Conservation (phyloP, 2,888 invertebrate species). For the Sycophila texana region DNA sequence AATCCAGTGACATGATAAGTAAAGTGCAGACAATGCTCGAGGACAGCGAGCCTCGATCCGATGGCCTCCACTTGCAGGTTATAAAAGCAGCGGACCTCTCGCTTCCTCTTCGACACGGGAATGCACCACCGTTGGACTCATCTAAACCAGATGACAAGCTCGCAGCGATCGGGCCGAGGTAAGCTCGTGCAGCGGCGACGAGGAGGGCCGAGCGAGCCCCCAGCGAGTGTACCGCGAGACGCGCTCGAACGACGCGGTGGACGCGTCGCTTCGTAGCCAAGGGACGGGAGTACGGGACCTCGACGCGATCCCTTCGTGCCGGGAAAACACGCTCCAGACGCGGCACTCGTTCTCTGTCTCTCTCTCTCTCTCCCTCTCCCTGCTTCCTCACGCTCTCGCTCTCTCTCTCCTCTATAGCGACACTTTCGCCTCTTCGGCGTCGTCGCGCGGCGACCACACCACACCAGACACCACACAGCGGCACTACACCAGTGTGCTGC, state of each 20-base stretch:
- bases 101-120: neutral
- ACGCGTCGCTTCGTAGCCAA: neutral
- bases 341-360: too few species aligned
- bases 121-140: neutral
- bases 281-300: neutral
- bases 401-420: neutral
- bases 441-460: conserved; percentile 43
- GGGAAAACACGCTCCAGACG: neutral
- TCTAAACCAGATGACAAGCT: neutral
- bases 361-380: too few species aligned
- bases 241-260: neutral
- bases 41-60: conserved; percentile 13
- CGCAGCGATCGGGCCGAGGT: neutral
- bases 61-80: neutral
- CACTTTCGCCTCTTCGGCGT: conserved; percentile 15
- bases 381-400: neutral
- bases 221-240: neutral
- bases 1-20: conserved; percentile 26
- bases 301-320: neutral
- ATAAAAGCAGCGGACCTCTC: neutral
- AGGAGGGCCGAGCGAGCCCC: too few species aligned
- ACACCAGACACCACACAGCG: conserved; percentile 1
- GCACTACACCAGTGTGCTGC: conserved; percentile 7
- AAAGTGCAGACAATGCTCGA: neutral
- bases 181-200: too few species aligned